Evolutionary conservation across 2,888 invertebrate genomes (phyloP).

Genomic region (Autographa gamma): DNA sequence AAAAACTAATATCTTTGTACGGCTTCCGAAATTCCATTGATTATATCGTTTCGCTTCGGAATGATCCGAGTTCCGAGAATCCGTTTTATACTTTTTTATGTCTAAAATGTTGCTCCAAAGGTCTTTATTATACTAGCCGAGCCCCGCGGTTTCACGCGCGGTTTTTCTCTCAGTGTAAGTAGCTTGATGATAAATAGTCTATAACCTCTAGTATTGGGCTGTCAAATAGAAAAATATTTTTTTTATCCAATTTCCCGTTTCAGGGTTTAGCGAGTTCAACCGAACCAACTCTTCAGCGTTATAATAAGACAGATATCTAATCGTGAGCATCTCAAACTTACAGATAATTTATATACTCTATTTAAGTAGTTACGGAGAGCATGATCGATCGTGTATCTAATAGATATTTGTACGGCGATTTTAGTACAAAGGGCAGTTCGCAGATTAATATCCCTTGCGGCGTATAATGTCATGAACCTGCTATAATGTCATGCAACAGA

Average conservation of each 20-base stretch:
- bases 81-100: conserved; percentile 62
- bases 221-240: too few relatives aligned
- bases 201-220: too few relatives aligned
- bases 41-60: conserved; percentile 63
- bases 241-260: too few relatives aligned
- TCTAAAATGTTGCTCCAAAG: conserved; percentile 36
- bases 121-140: conserved; percentile 8
- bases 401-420: conserved; percentile 33
- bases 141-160: too few relatives aligned
- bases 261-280: too few relatives aligned
- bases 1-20: conserved; percentile 60
- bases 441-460: conserved; percentile 66
- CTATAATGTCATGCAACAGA: conserved; percentile 48
- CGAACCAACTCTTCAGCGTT: too few relatives aligned
- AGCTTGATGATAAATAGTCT: too few relatives aligned
- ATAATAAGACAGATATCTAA: conserved; percentile 21
- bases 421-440: conserved; percentile 58
- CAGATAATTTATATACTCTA: not conserved
- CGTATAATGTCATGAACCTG: conserved; percentile 53
- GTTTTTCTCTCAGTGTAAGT: too few relatives aligned
- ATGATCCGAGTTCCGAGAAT: conserved; percentile 52
- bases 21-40: conserved; percentile 72
- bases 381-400: conserved; percentile 12
- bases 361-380: not conserved
- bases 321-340: conserved; percentile 14